Conservation (phyloP, 1,140 invertebrate species). For the Pseudobourletiella spinata region DNA sequence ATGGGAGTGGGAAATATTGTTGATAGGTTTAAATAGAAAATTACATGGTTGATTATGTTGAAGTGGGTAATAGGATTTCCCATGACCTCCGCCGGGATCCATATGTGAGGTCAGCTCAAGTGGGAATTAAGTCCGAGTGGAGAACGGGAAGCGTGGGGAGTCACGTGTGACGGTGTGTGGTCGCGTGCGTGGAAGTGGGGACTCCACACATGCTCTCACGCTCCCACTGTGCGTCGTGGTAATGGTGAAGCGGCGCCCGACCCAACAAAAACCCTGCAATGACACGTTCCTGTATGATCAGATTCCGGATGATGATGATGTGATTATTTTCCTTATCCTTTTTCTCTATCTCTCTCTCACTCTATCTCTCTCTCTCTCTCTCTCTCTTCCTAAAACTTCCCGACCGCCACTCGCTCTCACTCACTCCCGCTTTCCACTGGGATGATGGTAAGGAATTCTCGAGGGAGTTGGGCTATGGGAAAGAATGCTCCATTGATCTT, state of each 20-base stretch:
- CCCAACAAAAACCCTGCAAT: slow-evolving; percentile 17
- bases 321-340: slow-evolving; percentile 20
- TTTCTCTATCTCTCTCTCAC: not conserved
- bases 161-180: slow-evolving; percentile 15
- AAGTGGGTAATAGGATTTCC: slow-evolving; percentile 30
- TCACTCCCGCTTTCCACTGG: no score
- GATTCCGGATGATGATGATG: slow-evolving; percentile 25
- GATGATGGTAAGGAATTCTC: slow-evolving; percentile 23
- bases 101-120: slow-evolving; percentile 35
- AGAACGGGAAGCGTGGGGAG: not conserved
- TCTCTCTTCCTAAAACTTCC: not conserved
- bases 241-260: slow-evolving; percentile 5
- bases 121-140: slow-evolving; percentile 29
- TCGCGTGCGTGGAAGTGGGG: slow-evolving; percentile 2
- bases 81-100: slow-evolving; percentile 32
- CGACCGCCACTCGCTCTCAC: no score
- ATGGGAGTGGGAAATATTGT: not conserved
- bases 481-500: slow-evolving; percentile 31
- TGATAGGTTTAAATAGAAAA: slow-evolving; percentile 13
- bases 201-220: slow-evolving; percentile 6
- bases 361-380: no score
- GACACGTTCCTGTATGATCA: slow-evolving; percentile 15
- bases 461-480: slow-evolving; percentile 22
- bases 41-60: slow-evolving; percentile 28
- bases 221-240: not conserved